phyloP scores from a whole-genome alignment of 1,140 invertebrate genomes.

The Cydia fagiglandana region DNA sequence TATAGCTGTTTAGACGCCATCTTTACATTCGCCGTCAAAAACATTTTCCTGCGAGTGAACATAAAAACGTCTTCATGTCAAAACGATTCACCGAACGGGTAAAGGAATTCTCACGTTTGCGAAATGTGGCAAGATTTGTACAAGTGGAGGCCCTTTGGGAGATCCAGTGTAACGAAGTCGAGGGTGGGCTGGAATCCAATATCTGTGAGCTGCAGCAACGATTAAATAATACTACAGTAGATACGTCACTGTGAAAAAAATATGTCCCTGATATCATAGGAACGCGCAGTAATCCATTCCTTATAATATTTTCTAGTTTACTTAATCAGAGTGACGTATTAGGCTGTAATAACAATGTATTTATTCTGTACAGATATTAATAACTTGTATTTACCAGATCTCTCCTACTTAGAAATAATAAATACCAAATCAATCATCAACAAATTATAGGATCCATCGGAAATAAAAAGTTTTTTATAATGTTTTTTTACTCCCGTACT shows the following conservation, averaged over 20 bases:
- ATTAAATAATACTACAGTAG: background rate
- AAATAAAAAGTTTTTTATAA: too few species aligned
- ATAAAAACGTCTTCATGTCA: conserved; percentile 51
- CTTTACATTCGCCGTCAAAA: conserved; percentile 33
- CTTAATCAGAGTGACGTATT: too few species aligned
- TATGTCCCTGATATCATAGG: too few species aligned
- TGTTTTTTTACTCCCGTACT: too few species aligned
- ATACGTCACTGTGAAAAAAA: background rate
- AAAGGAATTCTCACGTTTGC: conserved; percentile 44
- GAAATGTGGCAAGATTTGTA: conserved; percentile 51
- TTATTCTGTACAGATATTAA: too few species aligned
- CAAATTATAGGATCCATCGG: too few species aligned
- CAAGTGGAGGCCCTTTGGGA: conserved; percentile 46
- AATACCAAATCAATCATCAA: too few species aligned
- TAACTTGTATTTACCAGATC: too few species aligned
- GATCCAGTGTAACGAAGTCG: conserved; percentile 44
- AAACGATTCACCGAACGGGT: conserved; percentile 40
- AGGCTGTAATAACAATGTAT: too few species aligned
- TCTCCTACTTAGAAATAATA: too few species aligned
- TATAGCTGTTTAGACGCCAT: conserved; percentile 28
- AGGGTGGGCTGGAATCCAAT: conserved; percentile 42
- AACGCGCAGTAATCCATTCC: too few species aligned
- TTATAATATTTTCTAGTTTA: too few species aligned
- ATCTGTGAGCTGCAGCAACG: conserved; percentile 29
- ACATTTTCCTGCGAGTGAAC: conserved; percentile 44